These are phyloP conservation scores for Eupithecia pulchellata DNA, from an alignment of 2,888 invertebrate genomes.

Conservation along the genomic window DNA sequence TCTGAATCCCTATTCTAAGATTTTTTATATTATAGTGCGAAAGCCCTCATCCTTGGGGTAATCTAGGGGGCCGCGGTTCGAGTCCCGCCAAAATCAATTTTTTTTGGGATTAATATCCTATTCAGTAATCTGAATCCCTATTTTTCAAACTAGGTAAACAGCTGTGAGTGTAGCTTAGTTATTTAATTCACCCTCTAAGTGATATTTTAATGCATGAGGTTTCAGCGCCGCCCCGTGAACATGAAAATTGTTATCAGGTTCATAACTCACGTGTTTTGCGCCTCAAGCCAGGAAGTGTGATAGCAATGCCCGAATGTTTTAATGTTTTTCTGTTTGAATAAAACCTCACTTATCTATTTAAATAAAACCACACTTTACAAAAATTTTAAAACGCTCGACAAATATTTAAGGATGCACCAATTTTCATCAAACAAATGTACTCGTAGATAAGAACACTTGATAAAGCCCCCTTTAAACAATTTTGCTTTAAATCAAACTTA, in stretches of 20 bases:
- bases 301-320: slow-evolving; percentile 1
- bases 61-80: too few relatives aligned
- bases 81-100: too few relatives aligned
- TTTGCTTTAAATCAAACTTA: too few relatives aligned
- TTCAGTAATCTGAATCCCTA: too few relatives aligned
- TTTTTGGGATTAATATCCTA: too few relatives aligned
- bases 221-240: slow-evolving; percentile 48
- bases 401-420: background rate
- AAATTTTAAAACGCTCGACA: background rate
- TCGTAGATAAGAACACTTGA: too few relatives aligned
- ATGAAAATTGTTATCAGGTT: slow-evolving; percentile 41
- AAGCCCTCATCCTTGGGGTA: too few relatives aligned
- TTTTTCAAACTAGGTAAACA: too few relatives aligned
- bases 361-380: background rate
- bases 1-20: too few relatives aligned
- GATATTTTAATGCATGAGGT: slow-evolving; percentile 36
- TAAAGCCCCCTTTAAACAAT: too few relatives aligned
- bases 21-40: too few relatives aligned
- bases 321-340: background rate
- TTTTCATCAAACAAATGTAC: background rate
- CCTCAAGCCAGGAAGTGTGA: slow-evolving; percentile 27
- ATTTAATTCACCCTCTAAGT: background rate
- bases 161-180: too few relatives aligned
- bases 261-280: slow-evolving; percentile 34
- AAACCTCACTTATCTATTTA: background rate